Base-by-base conservation (phyloP, 2,888 invertebrate species). In the Drosophila nr. perissopoda region DNA sequence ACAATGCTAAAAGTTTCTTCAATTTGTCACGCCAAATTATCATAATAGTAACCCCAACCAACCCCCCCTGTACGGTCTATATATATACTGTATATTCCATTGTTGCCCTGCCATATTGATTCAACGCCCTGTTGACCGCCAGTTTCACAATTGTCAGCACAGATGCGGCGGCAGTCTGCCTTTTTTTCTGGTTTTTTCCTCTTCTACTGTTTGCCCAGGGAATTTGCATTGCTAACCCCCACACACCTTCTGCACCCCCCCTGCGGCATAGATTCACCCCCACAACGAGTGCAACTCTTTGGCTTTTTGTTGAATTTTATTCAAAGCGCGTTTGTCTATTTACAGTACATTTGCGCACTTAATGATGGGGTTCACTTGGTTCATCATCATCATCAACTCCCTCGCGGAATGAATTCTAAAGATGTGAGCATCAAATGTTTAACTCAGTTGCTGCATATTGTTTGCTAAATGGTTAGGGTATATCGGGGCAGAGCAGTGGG, bases 301-400 rank as follows among this genome's bases (percentile, higher is more conserved):
- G 61, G 59, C 65, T 71, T 74, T 75, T 76, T 78, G 83, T 75
- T 76, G 69, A 83, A 91, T 90, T 91, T 89, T 92, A 92, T 93
- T 92, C 92, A 92, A 91, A 92, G 87, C 92, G 92, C 92, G 91
- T 91, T 91, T 91, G 92, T 90, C 91, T 92, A 91, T 92, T 93
- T 92, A 92, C 93, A 92, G 92, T 93, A 92, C 91, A 93, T 93
- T 93, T 93, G 92, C 92, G 91, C 92, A 92, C 91, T 92, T 92
- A 92, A 93, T 93, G 92, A 92, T 83, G 91, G 90, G 87, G 82
- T 88, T 78, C 85, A 74, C 69, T 81, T 73, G 78, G 62, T 40
- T 52, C 48, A 33, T 21, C 29, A 18, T 45, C 34, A 27, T 33
- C 33, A 33, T 21, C 29, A 18, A 36, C 36, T 34, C 33, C 54